phyloP scores from a whole-genome alignment of 2,113 vertebrate species.

The Numida meleagris region DNA sequence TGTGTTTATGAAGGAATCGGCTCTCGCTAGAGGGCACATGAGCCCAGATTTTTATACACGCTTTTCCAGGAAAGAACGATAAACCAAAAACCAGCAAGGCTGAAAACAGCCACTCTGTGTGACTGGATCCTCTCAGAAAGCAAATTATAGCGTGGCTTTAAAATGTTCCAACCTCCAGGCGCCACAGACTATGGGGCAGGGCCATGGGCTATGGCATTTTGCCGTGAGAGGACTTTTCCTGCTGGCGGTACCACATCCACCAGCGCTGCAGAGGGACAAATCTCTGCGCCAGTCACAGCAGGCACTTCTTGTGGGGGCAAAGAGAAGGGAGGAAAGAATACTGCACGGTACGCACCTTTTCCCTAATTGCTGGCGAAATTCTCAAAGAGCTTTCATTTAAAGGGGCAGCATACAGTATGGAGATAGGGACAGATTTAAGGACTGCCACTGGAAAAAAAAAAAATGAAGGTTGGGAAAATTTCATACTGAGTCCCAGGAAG shows the following conservation, averaged over 20 bases:
- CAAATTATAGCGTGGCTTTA: background rate
- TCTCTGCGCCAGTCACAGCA: background rate
- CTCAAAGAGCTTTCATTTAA: background rate
- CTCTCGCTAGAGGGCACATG: conserved; percentile 22
- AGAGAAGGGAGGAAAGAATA: background rate
- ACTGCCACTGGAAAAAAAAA: background rate
- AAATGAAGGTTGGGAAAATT: background rate
- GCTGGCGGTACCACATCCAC: too few relatives aligned
- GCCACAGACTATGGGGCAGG: too few relatives aligned
- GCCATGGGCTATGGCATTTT: background rate
- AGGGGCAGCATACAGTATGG: background rate
- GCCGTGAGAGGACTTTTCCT: background rate
- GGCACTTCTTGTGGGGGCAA: background rate
- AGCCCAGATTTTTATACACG: background rate
- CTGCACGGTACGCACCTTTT: fast-evolving
- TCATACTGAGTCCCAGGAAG: background rate
- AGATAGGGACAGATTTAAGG: background rate
- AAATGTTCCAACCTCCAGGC: background rate
- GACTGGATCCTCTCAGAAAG: background rate
- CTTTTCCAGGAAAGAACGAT: background rate
- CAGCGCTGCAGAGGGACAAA: background rate
- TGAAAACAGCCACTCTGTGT: background rate
- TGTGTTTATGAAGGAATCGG: background rate
- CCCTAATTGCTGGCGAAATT: background rate
- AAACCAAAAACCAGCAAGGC: background rate